Conservation (phyloP, 2,113 vertebrate genomes). For the Acanthochromis polyacanthus region DNA sequence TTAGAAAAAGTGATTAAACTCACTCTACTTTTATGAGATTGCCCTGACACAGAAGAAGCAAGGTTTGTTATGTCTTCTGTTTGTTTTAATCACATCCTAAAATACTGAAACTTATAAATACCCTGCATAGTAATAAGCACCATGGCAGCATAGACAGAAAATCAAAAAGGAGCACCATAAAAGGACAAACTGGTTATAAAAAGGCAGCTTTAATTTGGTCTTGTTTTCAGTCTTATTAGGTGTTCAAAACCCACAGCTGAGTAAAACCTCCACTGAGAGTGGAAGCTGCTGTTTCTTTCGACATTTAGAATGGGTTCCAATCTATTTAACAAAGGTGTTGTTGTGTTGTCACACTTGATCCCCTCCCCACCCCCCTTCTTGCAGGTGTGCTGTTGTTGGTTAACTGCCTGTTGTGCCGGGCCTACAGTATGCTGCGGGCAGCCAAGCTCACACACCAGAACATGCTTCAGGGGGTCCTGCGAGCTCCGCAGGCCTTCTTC, state of each 20-base stretch:
- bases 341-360: constrained; percentile 68
- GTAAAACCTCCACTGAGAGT: constrained; percentile 4
- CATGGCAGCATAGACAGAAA: neutral
- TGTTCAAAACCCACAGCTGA: neutral
- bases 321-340: constrained; percentile 66
- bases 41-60: too few species aligned
- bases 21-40: too few species aligned
- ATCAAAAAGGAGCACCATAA: too few species aligned
- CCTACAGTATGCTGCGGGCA: constrained; percentile 84
- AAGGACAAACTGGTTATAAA: too few species aligned
- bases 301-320: neutral
- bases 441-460: constrained; percentile 82
- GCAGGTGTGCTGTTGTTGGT: constrained; percentile 86
- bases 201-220: too few species aligned
- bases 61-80: neutral
- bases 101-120: neutral
- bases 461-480: constrained; percentile 85
- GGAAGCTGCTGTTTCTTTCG: constrained; percentile 2
- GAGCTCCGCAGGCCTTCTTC: constrained; percentile 86
- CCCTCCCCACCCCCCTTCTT: constrained; percentile 43
- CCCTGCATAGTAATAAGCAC: too few species aligned
- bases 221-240: too few species aligned
- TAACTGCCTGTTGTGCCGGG: constrained; percentile 83
- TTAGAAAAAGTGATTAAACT: too few species aligned
- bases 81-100: neutral